Conservation (phyloP, 37 sponge, comb jelly and placozoan species). For the Beroe forskalii region DNA sequence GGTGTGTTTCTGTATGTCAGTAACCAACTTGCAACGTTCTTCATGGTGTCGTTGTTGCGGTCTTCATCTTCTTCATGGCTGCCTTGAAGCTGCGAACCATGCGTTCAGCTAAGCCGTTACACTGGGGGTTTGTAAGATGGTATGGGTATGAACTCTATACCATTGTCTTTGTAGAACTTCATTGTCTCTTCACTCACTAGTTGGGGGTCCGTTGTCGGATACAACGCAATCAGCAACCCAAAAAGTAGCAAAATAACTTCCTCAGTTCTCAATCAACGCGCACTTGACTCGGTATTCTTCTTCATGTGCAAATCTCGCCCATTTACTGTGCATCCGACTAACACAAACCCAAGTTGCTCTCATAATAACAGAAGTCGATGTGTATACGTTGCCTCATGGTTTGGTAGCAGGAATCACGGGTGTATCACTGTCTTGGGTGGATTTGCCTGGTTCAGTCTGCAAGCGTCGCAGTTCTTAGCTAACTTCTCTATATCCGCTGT, state of each 20-base stretch:
- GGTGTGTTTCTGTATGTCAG: constrained; percentile 25
- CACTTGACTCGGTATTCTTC: neutral
- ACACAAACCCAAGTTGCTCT: neutral
- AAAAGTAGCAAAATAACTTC: neutral
- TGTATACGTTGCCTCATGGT: constrained; percentile 36
- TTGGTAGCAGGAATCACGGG: neutral
- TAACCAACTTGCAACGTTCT: constrained; percentile 17
- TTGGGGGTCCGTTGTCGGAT: constrained; percentile 66
- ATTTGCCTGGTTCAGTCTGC: neutral
- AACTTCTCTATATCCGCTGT: neutral
- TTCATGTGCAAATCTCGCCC: constrained; percentile 45
- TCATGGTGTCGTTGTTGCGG: neutral
- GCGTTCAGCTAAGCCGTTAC: constrained; percentile 46
- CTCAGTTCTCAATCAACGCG: neutral
- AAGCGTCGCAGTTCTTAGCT: neutral
- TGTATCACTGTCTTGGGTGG: neutral
- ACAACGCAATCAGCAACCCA: constrained; percentile 9
- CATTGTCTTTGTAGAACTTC: neutral
- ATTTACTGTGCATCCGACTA: constrained; percentile 2
- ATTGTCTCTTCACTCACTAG: constrained; percentile 26
- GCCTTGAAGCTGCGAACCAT: constrained; percentile 62
- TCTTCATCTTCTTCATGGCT: constrained; percentile 1
- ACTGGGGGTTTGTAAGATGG: constrained; percentile 25
- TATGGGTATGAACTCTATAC: constrained; percentile 42
- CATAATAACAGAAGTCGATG: neutral